phyloP scores from a whole-genome alignment of 2,113 vertebrate species.

The Antigone vipio region DNA sequence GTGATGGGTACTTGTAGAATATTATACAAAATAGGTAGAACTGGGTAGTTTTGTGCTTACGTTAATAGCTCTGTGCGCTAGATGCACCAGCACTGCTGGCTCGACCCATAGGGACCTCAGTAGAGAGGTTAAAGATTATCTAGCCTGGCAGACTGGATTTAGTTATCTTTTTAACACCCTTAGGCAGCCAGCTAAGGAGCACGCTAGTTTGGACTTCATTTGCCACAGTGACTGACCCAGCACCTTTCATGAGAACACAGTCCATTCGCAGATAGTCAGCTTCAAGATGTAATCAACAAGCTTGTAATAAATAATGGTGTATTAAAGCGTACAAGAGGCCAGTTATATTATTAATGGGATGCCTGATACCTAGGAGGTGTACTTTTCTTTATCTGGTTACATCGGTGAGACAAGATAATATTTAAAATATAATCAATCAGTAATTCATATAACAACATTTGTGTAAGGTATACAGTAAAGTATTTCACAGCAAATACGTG shows the following conservation, averaged over 20 bases:
- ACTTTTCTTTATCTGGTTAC: not conserved
- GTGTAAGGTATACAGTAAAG: not conserved
- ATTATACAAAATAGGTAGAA: not conserved
- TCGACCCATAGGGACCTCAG: not conserved
- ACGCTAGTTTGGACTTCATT: not conserved
- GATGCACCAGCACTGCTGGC: not conserved
- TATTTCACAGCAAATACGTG: not conserved
- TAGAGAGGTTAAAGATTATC: not conserved
- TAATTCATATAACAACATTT: not conserved
- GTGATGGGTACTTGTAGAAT: not conserved
- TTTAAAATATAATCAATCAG: not conserved
- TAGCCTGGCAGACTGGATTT: not conserved
- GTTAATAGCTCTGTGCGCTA: not conserved
- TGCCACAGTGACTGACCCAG: conserved; percentile 13
- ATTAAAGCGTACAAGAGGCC: not conserved
- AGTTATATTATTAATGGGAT: not conserved
- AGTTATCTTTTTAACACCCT: not conserved
- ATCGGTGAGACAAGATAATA: not conserved
- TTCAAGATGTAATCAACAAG: not conserved
- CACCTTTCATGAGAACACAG: not conserved
- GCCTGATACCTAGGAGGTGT: not conserved
- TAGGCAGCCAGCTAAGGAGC: not conserved
- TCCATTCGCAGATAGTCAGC: not conserved
- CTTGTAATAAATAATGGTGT: conserved; percentile 5
- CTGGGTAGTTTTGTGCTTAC: not conserved